phyloP scores from a whole-genome alignment of 2,797 vertebrate genomes.

The Mustela erminea region DNA sequence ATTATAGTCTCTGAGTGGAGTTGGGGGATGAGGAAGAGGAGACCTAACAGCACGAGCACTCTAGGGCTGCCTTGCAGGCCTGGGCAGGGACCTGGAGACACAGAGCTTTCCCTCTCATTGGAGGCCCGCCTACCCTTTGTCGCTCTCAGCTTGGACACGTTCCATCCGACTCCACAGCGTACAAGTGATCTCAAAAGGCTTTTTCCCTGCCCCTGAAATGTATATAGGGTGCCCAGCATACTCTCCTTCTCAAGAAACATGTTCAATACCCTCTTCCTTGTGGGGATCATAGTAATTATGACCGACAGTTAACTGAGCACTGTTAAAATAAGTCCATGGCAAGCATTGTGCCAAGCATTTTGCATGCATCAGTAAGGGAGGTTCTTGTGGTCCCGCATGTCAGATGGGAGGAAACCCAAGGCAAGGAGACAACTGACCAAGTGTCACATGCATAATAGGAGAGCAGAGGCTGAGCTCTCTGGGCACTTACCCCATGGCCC shows the following conservation, averaged over 20 bases:
- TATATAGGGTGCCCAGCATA: neutral
- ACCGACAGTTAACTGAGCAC: neutral
- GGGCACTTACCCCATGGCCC: neutral
- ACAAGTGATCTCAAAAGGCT: neutral
- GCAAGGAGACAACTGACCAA: neutral
- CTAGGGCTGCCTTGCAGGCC: neutral
- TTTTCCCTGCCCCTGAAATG: neutral
- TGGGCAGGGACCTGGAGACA: neutral
- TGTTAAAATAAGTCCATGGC: neutral
- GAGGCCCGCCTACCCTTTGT: conserved; percentile 38
- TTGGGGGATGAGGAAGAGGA: conserved; percentile 6
- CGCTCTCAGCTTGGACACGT: conserved; percentile 48
- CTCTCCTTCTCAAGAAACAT: neutral
- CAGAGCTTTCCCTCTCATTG: conserved; percentile 11
- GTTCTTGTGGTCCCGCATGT: neutral
- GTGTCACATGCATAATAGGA: neutral
- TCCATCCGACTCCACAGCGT: neutral
- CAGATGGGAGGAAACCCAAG: neutral
- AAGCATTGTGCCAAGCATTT: neutral
- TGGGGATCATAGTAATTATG: neutral
- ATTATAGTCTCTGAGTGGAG: conserved; percentile 59
- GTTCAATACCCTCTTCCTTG: neutral
- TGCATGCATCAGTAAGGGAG: neutral
- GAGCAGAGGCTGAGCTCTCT: neutral
- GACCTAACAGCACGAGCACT: neutral